A percentile compares a stretch with the other conserved stretches of the same genome.
Conservation (phyloP, 1,140 invertebrate species). For the Lerema accius region DNA sequence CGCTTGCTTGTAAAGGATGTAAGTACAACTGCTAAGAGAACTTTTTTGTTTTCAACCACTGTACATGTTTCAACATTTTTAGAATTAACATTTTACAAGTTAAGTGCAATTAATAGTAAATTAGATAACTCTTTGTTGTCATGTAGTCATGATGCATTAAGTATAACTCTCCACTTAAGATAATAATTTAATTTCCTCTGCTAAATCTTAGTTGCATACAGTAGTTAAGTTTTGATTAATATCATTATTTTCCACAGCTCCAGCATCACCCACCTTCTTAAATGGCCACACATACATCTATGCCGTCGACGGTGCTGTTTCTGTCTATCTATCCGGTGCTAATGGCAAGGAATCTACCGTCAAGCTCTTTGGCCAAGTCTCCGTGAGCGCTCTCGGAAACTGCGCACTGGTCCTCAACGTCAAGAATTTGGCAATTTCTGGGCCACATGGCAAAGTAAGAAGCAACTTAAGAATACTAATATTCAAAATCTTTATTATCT, state of each 20-base stretch:
- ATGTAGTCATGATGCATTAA: too few relatives aligned
- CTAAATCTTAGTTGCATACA: too few relatives aligned
- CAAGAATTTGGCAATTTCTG: conserved; percentile 75
- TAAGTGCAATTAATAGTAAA: too few relatives aligned
- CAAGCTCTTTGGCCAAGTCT: conserved; percentile 80
- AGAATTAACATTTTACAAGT: too few relatives aligned
- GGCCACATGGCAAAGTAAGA: conserved; percentile 74
- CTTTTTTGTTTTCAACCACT: too few relatives aligned
- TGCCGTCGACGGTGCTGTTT: conserved; percentile 70
- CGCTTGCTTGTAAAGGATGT: conserved; percentile 71
- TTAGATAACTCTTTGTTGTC: too few relatives aligned
- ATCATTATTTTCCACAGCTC: conserved; percentile 44
- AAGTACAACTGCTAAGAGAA: conserved; percentile 48
- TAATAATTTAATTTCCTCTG: too few relatives aligned
- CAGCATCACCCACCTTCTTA: conserved; percentile 53
- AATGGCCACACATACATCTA: conserved; percentile 74
- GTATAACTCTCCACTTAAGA: too few relatives aligned
- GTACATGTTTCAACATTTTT: too few relatives aligned
- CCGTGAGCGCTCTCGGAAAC: conserved; percentile 78
- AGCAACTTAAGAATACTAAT: too few relatives aligned
- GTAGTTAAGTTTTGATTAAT: too few relatives aligned
- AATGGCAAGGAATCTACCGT: conserved; percentile 80
- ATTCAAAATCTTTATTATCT: too few relatives aligned
- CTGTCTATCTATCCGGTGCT: conserved; percentile 65
- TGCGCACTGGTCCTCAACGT: conserved; percentile 82